Conservation (phyloP, 2,113 vertebrate genomes). For the Polypterus bichir region DNA sequence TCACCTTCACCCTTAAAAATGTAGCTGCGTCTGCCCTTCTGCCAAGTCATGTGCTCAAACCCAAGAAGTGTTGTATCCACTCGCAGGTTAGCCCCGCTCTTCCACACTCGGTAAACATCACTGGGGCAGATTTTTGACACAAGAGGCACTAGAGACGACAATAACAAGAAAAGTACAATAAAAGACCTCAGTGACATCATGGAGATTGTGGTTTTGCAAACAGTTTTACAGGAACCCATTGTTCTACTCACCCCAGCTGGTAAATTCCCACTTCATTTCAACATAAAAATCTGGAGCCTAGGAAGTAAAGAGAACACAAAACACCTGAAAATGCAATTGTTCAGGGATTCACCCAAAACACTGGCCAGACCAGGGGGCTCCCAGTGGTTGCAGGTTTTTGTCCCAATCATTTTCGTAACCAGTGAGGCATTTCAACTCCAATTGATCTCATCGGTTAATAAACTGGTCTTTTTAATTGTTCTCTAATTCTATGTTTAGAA, state of each 20-base stretch:
- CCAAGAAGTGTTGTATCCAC: constrained; percentile 88
- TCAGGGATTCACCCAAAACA: too few species aligned
- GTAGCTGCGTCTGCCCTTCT: constrained; percentile 83
- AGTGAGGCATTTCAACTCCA: too few species aligned
- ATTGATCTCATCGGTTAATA: too few species aligned
- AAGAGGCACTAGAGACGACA: constrained; percentile 59
- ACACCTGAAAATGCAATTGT: too few species aligned
- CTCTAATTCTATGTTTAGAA: too few species aligned
- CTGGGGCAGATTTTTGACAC: constrained; percentile 92
- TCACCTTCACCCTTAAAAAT: constrained; percentile 88
- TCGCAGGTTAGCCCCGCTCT: constrained; percentile 76
- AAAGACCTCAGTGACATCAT: neutral
- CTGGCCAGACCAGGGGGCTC: too few species aligned
- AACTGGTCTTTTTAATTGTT: too few species aligned
- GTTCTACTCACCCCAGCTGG: constrained; percentile 78
- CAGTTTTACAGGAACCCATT: neutral
- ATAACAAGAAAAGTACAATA: neutral
- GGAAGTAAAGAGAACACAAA: constrained; percentile 1
- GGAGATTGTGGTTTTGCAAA: neutral
- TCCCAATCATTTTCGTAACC: too few species aligned
- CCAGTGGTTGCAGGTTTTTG: too few species aligned
- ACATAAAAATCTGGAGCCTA: constrained; percentile 88
- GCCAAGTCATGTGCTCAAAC: constrained; percentile 95
- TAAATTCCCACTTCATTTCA: constrained; percentile 97
- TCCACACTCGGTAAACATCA: constrained; percentile 88